Evolutionary conservation across 1,140 invertebrate genomes (phyloP).

Genomic region (Penaeus vannamei): DNA sequence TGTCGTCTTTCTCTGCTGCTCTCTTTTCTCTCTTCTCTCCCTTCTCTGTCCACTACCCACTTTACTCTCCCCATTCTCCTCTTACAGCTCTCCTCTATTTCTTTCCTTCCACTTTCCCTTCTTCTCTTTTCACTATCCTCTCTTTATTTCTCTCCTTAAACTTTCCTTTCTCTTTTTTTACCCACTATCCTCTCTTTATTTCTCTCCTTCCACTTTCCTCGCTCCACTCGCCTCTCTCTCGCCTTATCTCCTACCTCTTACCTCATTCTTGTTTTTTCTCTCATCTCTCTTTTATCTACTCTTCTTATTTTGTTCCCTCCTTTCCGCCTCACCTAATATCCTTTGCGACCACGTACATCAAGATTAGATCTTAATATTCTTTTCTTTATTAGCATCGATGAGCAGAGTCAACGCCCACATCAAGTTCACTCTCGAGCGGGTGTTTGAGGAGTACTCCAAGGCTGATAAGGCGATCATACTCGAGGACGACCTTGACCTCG

Average conservation of each 20-base stretch:
- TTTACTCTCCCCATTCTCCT: no score
- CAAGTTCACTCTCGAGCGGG: constrained; percentile 42
- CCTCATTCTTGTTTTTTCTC: neutral
- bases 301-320: neutral
- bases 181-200: neutral
- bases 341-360: neutral
- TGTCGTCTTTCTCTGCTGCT: no score
- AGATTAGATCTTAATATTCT: no score
- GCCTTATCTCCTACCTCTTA: no score
- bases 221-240: neutral
- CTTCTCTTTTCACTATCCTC: no score
- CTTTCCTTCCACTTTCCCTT: no score
- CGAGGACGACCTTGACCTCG: constrained; percentile 55
- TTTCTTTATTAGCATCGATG: no score
- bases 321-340: neutral
- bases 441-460: constrained; percentile 29
- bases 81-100: no score
- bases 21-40: no score
- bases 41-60: no score
- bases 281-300: constrained; percentile 1
- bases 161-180: no score
- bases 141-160: no score
- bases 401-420: constrained; percentile 51
- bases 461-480: constrained; percentile 54
- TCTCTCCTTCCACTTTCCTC: neutral